Evolutionary conservation across 2,113 vertebrate genomes (phyloP), one percentile per base, ranked within the genome.

Genomic region (Poecile atricapillus): DNA sequence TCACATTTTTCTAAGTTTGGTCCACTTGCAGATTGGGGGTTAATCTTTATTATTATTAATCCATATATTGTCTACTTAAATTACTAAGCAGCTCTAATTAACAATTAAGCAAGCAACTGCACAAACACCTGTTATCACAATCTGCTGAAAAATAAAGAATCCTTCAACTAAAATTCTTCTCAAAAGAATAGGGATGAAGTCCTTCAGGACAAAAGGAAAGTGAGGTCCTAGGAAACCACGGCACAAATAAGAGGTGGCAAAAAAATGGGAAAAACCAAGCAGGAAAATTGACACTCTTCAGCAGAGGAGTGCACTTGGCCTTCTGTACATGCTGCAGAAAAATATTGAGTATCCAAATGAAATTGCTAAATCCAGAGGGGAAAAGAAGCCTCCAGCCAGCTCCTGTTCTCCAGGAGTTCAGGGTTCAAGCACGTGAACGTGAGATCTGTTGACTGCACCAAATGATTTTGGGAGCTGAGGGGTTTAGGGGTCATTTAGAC

Each of bases 341-440:
- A 64, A 87, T n/a, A 68, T 0, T 44, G 46, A 77, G 31, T 53
- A 60, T 50, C 73, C 46, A 41, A 49, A 74, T 24, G 28, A 46
- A 92, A 62, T 67, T 16, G 17, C 15, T 63, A 37, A 91, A 65
- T 46, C 75, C 39, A 25, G 24, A 15, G 46, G 10, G n/a, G 27
- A 6, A 87, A 87, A 89, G 24, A n/a, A 86, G 13, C 49, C 27
- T 80, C n/a, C 0, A 3, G 25, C 19, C 37, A 58, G 22, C n/a
- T 83, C 37, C 41, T 52, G 22, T 80, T 90, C 74, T 30, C 59
- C 10, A 7, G 31, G n/a, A 55, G 25, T 22, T 28, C 20, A 44
- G 44, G 44, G 30, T 25, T 77, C 44, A 82, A 28, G 44, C 14
- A n/a, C 0, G 0, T 63, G 60, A 92, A n/a, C 0, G 0, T 63